phyloP scores from a whole-genome alignment of 2,797 vertebrate genomes.

The Gambelia wislizenii region DNA sequence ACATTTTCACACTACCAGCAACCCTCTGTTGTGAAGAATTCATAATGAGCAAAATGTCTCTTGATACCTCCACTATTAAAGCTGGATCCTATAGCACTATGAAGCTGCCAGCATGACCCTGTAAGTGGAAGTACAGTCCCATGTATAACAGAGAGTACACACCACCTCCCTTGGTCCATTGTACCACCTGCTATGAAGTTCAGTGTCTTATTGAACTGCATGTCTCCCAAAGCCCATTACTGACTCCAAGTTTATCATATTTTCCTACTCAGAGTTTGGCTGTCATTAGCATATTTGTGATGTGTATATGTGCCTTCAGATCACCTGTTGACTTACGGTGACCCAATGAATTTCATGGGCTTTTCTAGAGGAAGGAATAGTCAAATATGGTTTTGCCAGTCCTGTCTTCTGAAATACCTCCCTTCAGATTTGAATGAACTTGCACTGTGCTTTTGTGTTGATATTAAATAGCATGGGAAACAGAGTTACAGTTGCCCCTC shows the following conservation, averaged over 20 bases:
- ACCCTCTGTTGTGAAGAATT: not conserved
- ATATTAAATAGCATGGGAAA: not conserved
- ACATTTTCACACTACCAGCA: no score
- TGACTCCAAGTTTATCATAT: no score
- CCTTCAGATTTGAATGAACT: not conserved
- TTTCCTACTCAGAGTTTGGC: no score
- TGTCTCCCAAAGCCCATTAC: not conserved
- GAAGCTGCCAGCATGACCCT: not conserved
- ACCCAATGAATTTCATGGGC: no score
- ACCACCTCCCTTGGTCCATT: not conserved
- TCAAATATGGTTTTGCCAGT: no score
- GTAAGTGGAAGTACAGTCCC: not conserved
- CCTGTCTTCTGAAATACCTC: no score
- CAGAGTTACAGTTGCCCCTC: no score
- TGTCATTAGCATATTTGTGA: no score
- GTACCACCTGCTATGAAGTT: no score
- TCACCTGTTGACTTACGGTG: no score
- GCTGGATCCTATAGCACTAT: not conserved
- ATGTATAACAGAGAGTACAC: not conserved
- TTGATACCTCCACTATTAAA: not conserved
- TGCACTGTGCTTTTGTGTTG: not conserved
- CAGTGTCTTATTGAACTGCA: not conserved
- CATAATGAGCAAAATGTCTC: not conserved
- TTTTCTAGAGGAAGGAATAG: no score
- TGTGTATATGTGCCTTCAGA: no score